These are phyloP conservation scores for Ptycholaimellus sp. DNA, from an alignment of 2,888 invertebrate genomes.

Conservation along the genomic window DNA sequence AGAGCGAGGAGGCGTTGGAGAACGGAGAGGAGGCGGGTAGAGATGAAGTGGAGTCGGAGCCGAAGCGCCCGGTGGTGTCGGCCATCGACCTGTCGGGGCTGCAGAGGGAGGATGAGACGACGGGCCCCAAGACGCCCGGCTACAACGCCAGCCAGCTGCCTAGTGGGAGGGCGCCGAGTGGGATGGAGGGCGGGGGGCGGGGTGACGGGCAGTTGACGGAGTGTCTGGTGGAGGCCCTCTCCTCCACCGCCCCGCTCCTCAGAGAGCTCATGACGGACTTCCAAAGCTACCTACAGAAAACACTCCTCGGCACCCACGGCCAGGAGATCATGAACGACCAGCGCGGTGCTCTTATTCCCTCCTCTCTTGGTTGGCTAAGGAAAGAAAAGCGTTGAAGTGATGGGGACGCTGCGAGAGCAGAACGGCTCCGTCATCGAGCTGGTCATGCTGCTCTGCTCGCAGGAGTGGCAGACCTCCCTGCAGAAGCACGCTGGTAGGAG, in stretches of 20 bases:
- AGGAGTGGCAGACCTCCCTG: conserved; percentile 98
- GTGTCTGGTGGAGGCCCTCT: conserved; percentile 79
- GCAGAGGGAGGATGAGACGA: no score
- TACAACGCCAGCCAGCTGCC: not conserved
- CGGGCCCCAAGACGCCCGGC: no score
- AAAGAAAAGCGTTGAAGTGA: conserved; percentile 35
- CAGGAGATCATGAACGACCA: conserved; percentile 96
- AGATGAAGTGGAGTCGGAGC: conserved; percentile 1
- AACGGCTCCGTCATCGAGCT: conserved; percentile 67
- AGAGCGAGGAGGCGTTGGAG: conserved; percentile 5
- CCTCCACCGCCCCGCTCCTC: conserved; percentile 83
- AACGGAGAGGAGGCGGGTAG: not conserved
- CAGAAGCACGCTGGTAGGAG: conserved; percentile 99
- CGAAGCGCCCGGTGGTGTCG: conserved; percentile 1
- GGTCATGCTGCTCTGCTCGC: conserved; percentile 74
- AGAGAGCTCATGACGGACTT: conserved; percentile 99
- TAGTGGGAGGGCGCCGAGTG: not conserved
- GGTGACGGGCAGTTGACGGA: conserved; percentile 54
- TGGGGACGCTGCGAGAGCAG: conserved; percentile 50
- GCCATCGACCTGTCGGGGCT: no score
- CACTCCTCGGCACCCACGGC: conserved; percentile 92
- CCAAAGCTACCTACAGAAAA: conserved; percentile 76
- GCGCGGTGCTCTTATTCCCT: conserved; percentile 37
- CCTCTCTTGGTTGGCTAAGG: not conserved
- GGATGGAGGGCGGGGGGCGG: conserved; percentile 15